These are phyloP conservation scores for Seira musarum DNA, from an alignment of 2,888 invertebrate genomes.

Conservation along the genomic window DNA sequence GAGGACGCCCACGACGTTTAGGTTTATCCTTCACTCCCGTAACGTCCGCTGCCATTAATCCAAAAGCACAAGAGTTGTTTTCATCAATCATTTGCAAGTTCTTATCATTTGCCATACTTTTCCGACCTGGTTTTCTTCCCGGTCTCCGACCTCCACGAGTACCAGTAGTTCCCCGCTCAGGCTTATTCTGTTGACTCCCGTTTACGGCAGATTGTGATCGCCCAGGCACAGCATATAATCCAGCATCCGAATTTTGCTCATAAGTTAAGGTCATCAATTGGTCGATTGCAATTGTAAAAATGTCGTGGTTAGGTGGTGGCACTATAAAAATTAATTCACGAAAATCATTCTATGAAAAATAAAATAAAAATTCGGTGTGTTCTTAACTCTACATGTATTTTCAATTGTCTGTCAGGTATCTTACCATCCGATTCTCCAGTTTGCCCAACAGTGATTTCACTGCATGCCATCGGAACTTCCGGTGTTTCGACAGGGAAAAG, in stretches of 20 bases:
- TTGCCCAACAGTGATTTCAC: constrained; percentile 47
- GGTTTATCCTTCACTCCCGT: not conserved
- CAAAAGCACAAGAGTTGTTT: not conserved
- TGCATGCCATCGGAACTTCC: constrained; percentile 20
- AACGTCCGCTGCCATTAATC: not conserved
- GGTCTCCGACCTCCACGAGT: constrained; percentile 50
- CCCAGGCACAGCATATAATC: not conserved
- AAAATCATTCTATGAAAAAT: not conserved
- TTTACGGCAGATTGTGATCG: not conserved
- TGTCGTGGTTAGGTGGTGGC: constrained; percentile 47
- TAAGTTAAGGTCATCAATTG: constrained; percentile 25
- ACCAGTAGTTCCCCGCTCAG: not conserved
- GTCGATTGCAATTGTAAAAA: constrained; percentile 51
- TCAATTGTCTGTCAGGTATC: too few species aligned
- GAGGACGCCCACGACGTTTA: constrained; percentile 51
- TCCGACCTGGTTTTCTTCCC: constrained; percentile 50
- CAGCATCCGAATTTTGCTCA: not conserved
- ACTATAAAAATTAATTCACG: constrained; percentile 8
- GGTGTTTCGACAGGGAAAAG: not conserved
- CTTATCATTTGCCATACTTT: constrained; percentile 13
- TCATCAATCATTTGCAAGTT: constrained; percentile 27
- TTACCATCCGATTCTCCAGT: constrained; percentile 36
- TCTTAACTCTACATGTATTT: too few species aligned
- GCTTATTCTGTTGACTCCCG: not conserved
- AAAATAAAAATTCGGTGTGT: not conserved